Evolutionary conservation across 2,113 vertebrate species (phyloP), one percentile per base, ranked within the genome.

Genomic region (Labrus mixtus): DNA sequence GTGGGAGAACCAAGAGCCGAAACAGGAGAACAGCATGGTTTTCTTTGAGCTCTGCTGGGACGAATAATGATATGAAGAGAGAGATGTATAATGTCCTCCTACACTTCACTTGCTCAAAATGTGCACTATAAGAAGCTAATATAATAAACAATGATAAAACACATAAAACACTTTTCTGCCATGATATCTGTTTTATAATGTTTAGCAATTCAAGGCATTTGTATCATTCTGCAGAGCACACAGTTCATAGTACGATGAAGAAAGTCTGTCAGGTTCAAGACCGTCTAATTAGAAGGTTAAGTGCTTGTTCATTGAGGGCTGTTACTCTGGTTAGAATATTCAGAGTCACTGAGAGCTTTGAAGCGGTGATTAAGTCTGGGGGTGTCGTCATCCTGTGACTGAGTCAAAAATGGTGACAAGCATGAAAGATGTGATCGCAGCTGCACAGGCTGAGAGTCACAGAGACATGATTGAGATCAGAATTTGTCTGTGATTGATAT

Each of bases 1-100:
- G 10, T 73, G 70, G 60, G 64, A 85, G 76, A 74, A 82, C 7
- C 3, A 53, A 19, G 51, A 67, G 60, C 53, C 46, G 64, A 83
- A 16, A 68, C 12, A 46, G 61, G 63, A 11, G 19, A 6, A 19
- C 7, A 25, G 37, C 68, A 20, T 36, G 33, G 57, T 3, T 36
- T 41, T 48, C 39, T 10, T 22, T 12, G n/a, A 76, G 3, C 59
- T 45, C 29, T n/a, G 60, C 29, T n/a, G 60, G 39, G 29, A 41
- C 41, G 39, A 16, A n/a, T 19, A 48, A 7, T 8, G 46, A 48
- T 48, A 48, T 48, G 46, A 17, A 48, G 39, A 41, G 4, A 13
- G 20, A 54, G 6, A 43, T 20, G 0, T 2, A 29, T 23, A 3
- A 46, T 36, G 3, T 23, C 19, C 4, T 13, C 19, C 36, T 56